A percentile compares a stretch with the other conserved stretches of the same genome.
phyloP scores from a whole-genome alignment of 2,797 vertebrate genomes.

The Gymnoscopelus microlampas region DNA sequence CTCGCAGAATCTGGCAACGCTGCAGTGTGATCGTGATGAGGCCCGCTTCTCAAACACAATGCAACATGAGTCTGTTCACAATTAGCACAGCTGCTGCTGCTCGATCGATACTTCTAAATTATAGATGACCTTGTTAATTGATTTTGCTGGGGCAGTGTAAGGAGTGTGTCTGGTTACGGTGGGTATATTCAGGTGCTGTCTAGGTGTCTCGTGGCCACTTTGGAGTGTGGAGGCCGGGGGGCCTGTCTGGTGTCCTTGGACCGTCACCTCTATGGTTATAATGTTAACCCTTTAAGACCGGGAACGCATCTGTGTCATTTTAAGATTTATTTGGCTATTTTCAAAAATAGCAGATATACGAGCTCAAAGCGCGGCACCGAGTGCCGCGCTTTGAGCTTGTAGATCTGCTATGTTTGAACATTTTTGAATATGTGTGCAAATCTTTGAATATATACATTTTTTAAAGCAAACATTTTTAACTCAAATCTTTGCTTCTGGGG shows the following conservation, averaged over 20 bases:
- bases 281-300: neutral
- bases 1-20: too few relatives aligned
- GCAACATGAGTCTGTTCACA: conserved; percentile 46
- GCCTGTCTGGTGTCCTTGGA: conserved; percentile 30
- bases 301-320: too few relatives aligned
- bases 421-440: too few relatives aligned
- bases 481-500: too few relatives aligned
- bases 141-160: conserved; percentile 60
- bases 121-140: conserved; percentile 77
- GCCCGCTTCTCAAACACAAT: neutral
- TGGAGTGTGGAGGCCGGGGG: neutral
- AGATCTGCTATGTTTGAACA: too few relatives aligned
- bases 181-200: conserved; percentile 46
- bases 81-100: conserved; percentile 54
- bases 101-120: conserved; percentile 70
- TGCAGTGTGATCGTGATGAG: conserved; percentile 11
- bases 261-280: conserved; percentile 8
- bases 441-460: too few relatives aligned
- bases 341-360: too few relatives aligned
- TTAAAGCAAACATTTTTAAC: too few relatives aligned
- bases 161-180: conserved; percentile 72
- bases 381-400: too few relatives aligned
- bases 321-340: too few relatives aligned
- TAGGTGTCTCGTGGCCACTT: conserved; percentile 9
- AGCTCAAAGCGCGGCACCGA: too few relatives aligned